A percentile compares a stretch with the other conserved stretches of the same genome.
phyloP scores from a whole-genome alignment of 2,888 invertebrate species.

The Drosophila greeni region DNA sequence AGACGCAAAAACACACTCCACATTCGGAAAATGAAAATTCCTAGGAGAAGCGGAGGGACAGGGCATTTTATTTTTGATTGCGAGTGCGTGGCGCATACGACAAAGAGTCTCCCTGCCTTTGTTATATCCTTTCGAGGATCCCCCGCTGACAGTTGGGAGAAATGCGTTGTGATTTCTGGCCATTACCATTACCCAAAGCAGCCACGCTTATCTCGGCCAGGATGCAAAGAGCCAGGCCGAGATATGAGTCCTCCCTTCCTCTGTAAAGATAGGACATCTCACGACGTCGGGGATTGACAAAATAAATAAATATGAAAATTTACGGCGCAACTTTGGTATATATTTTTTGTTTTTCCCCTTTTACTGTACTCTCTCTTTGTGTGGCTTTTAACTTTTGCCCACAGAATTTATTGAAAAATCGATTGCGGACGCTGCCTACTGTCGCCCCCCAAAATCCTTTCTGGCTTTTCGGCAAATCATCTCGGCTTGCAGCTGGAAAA shows the following conservation, averaged over 20 bases:
- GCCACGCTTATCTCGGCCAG: conserved; percentile 29
- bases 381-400: conserved; percentile 65
- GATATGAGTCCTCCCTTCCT: conserved; percentile 44
- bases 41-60: not conserved
- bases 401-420: conserved; percentile 71
- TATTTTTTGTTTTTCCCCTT: conserved; percentile 30
- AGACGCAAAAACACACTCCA: conserved; percentile 9
- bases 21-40: conserved; percentile 18
- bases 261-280: conserved; percentile 49
- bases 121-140: conserved; percentile 6
- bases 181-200: conserved; percentile 68
- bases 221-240: conserved; percentile 35
- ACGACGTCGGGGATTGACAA: conserved; percentile 65
- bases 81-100: conserved; percentile 58
- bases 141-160: conserved; percentile 33
- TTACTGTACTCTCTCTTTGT: conserved; percentile 1
- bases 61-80: conserved; percentile 67
- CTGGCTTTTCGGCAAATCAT: conserved; percentile 72
- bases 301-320: conserved; percentile 75
- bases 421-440: conserved; percentile 62
- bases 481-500: conserved; percentile 44
- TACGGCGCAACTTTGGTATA: conserved; percentile 62
- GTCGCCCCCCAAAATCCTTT: conserved; percentile 63
- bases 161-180: conserved; percentile 69
- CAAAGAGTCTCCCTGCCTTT: conserved; percentile 9